These are phyloP conservation scores for Harmothoe impar DNA, from an alignment of 2,888 invertebrate genomes.

Conservation along the genomic window DNA sequence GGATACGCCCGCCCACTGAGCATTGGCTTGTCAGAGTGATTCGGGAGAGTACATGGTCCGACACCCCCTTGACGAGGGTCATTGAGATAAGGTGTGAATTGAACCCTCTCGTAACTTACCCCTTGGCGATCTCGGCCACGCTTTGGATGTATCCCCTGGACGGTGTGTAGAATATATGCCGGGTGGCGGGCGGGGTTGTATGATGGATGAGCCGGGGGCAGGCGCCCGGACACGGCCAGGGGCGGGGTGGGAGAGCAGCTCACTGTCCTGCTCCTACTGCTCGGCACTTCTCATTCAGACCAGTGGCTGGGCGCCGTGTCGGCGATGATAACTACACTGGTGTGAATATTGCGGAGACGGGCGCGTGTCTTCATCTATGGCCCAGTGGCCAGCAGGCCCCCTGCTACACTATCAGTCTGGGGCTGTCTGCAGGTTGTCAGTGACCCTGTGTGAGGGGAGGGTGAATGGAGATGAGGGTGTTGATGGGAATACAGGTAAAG, in stretches of 20 bases:
- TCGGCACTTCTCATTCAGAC: neutral
- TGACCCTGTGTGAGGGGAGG: neutral
- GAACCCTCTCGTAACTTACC: constrained; percentile 11
- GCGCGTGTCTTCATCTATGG: neutral
- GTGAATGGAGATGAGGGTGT: neutral
- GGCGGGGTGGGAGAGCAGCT: neutral
- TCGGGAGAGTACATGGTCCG: neutral
- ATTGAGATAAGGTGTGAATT: constrained; percentile 7
- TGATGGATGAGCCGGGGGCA: constrained; percentile 3
- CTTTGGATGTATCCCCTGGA: constrained; percentile 11
- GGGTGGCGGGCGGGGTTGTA: neutral
- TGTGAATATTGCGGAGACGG: constrained; percentile 3
- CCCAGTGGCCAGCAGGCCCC: neutral
- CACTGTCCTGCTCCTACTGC: neutral
- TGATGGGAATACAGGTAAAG: neutral
- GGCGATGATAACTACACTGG: constrained; percentile 17
- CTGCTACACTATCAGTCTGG: neutral
- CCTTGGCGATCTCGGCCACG: constrained; percentile 35
- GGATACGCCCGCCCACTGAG: neutral
- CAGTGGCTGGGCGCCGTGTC: neutral
- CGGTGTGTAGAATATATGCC: constrained; percentile 41
- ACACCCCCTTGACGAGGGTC: neutral
- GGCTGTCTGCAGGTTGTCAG: neutral
- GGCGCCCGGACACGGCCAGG: neutral
- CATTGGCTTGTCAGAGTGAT: neutral